Conservation (phyloP, 2,888 invertebrate genomes). For the Anticlea derivata region DNA sequence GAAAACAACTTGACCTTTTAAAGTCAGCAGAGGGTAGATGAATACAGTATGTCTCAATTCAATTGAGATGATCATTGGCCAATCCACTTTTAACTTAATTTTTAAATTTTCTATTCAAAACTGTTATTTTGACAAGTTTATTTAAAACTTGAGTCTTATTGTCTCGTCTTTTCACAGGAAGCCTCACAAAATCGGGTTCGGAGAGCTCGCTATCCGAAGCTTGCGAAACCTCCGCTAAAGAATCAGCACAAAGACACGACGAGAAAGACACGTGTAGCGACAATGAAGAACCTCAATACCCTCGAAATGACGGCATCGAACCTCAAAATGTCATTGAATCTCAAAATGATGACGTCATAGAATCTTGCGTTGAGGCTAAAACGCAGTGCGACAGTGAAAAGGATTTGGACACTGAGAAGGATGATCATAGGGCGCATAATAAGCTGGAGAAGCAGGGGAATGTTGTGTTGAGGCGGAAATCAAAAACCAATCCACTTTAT, state of each 20-base stretch:
- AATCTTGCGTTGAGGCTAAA: conserved; percentile 67
- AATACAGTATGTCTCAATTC: no score
- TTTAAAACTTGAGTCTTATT: no score
- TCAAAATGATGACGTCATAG: conserved; percentile 35
- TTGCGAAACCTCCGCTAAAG: conserved; percentile 87
- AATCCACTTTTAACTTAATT: no score
- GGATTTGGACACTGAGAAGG: conserved; percentile 55
- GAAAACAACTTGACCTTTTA: no score
- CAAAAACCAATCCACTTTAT: conserved; percentile 86
- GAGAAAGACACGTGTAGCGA: conserved; percentile 89
- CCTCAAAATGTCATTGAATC: conserved; percentile 12
- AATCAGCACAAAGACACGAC: conserved; percentile 87
- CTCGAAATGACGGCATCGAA: conserved; percentile 33
- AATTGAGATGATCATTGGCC: no score
- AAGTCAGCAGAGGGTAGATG: no score
- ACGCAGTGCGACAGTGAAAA: conserved; percentile 68
- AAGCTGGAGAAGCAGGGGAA: conserved; percentile 77
- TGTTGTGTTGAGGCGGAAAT: conserved; percentile 85
- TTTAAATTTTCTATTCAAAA: no score
- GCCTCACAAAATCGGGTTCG: conserved; percentile 91
- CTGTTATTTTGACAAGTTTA: no score
- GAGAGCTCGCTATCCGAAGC: conserved; percentile 94
- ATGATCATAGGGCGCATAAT: conserved; percentile 39
- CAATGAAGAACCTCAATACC: conserved; percentile 73
- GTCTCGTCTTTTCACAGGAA: no score